Percentiles rank a stretch among this genome's conserved stretches.
These are phyloP conservation scores for Lasius fuliginosus DNA, from an alignment of 2,888 invertebrate genomes.

Conservation along the genomic window DNA sequence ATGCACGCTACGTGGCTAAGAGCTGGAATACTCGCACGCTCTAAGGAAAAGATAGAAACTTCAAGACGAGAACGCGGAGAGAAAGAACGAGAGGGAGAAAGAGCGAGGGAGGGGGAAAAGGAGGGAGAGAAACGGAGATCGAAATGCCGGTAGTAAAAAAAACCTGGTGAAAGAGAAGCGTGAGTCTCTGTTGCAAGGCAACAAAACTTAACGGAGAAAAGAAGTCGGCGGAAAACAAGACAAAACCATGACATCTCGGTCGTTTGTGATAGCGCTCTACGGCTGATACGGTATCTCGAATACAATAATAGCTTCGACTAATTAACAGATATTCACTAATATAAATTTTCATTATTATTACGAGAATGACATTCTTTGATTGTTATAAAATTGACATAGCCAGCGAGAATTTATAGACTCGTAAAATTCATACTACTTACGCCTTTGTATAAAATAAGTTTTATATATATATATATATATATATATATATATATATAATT, in stretches of 20 bases:
- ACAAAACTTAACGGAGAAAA: slow-evolving; percentile 6
- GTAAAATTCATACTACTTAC: neutral
- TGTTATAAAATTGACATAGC: neutral
- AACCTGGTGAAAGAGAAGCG: neutral
- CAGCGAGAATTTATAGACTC: neutral
- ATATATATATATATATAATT: neutral
- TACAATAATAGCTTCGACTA: neutral
- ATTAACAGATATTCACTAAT: neutral
- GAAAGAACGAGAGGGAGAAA: slow-evolving; percentile 36
- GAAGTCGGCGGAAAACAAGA: slow-evolving; percentile 22
- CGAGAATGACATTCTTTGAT: neutral
- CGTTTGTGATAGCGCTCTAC: slow-evolving; percentile 72
- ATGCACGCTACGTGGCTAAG: slow-evolving; percentile 77
- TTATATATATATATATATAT: neutral
- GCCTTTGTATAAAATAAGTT: neutral
- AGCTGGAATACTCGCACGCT: slow-evolving; percentile 78
- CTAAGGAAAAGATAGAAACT: slow-evolving; percentile 52
- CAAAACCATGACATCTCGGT: slow-evolving; percentile 79
- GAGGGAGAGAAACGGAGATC: slow-evolving; percentile 4
- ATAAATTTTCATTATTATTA: neutral
- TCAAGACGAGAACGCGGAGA: slow-evolving; percentile 40
- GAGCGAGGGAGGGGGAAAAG: slow-evolving; percentile 15
- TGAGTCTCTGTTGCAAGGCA: slow-evolving; percentile 10
- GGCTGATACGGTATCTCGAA: neutral
- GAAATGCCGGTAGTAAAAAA: slow-evolving; percentile 12